phyloP scores from a whole-genome alignment of 2,888 invertebrate species.

The Limenitis camilla region DNA sequence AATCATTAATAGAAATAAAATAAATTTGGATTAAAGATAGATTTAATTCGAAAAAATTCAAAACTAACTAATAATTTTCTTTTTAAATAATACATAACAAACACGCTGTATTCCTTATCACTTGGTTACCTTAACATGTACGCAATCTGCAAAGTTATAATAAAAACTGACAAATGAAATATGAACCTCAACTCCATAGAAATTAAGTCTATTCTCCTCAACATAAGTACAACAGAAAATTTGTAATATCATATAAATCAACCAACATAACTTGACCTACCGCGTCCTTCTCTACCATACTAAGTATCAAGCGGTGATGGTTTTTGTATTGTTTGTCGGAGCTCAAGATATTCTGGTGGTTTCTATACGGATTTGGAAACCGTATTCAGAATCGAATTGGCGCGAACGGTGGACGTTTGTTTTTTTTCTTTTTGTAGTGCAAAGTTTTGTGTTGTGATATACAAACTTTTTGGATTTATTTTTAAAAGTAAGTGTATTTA shows the following conservation, averaged over 20 bases:
- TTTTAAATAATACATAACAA: too few relatives aligned
- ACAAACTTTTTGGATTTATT: neutral
- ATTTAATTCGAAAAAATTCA: neutral
- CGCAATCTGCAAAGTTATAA: conserved; percentile 44
- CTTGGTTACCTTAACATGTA: conserved; percentile 51
- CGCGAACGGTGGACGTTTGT: conserved; percentile 42
- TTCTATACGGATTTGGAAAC: conserved; percentile 58
- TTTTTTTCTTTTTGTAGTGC: conserved; percentile 32
- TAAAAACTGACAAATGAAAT: conserved; percentile 10
- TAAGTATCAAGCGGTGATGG: conserved; percentile 22
- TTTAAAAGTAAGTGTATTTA: conserved; percentile 4
- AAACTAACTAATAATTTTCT: neutral
- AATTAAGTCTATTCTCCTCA: conserved; percentile 27
- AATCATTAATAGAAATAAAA: too few relatives aligned
- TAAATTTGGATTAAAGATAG: too few relatives aligned
- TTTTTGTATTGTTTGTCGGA: conserved; percentile 30
- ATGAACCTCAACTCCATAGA: neutral
- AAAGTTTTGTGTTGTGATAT: conserved; percentile 18
- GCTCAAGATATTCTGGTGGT: conserved; percentile 34
- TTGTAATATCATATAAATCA: conserved; percentile 28
- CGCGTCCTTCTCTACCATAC: conserved; percentile 25
- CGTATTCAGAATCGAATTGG: conserved; percentile 58
- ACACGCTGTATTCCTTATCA: conserved; percentile 63
- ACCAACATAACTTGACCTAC: conserved; percentile 37
- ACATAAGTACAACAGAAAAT: conserved; percentile 15